Evolutionary conservation across 2,797 vertebrate genomes (phyloP).

Genomic region (Nannoperca obscura): DNA sequence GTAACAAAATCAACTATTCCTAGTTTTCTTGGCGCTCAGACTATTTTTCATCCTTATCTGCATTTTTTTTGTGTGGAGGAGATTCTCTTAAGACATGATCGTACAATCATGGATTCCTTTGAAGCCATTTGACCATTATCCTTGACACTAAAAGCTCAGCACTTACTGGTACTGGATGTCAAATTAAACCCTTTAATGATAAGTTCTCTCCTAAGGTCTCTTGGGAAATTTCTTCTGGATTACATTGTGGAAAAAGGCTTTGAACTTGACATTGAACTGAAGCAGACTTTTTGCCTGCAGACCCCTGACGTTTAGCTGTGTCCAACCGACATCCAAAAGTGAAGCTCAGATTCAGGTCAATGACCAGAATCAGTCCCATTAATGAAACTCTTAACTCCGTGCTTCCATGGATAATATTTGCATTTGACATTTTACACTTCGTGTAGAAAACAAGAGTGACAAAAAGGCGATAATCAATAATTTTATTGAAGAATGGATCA

Average conservation of each 20-base stretch:
- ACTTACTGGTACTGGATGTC: conserved; percentile 84
- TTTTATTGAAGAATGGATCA: conserved; percentile 10
- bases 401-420: conserved; percentile 28
- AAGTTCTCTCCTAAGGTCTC: conserved; percentile 82
- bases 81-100: conserved; percentile 71
- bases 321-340: conserved; percentile 48
- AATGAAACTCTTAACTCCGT: conserved; percentile 27
- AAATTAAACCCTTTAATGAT: conserved; percentile 88
- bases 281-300: conserved; percentile 82
- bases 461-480: background rate
- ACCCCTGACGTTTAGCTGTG: conserved; percentile 72
- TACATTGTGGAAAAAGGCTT: conserved; percentile 86
- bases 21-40: conserved; percentile 40
- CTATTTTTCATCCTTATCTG: conserved; percentile 77
- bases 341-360: conserved; percentile 49
- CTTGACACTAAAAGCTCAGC: conserved; percentile 83
- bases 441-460: background rate
- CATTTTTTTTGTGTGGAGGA: conserved; percentile 37
- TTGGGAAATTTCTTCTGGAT: conserved; percentile 85
- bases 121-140: conserved; percentile 84
- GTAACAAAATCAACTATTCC: conserved; percentile 43
- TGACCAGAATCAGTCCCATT: conserved; percentile 39
- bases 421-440: conserved; percentile 21
- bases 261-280: conserved; percentile 90
- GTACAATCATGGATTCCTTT: conserved; percentile 78